Percentiles rank a stretch among this genome's conserved stretches.
These are phyloP conservation scores for Proisotoma minuta DNA, from an alignment of 2,888 invertebrate genomes.

Conservation along the genomic window DNA sequence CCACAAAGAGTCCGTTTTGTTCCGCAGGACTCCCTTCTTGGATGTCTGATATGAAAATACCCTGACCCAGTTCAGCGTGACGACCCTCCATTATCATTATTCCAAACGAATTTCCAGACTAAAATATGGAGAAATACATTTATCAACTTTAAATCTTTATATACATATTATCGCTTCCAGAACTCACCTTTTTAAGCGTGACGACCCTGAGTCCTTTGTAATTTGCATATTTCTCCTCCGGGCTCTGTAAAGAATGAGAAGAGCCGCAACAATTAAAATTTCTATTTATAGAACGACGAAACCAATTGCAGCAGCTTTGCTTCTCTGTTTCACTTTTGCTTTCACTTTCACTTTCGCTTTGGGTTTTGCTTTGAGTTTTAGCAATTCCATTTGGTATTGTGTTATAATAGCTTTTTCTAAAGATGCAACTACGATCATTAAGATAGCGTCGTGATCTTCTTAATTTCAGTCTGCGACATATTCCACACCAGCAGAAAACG, in stretches of 20 bases:
- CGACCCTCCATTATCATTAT: slow-evolving; percentile 94
- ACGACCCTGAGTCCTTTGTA: slow-evolving; percentile 76
- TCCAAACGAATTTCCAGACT: slow-evolving; percentile 73
- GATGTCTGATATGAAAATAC: slow-evolving; percentile 88
- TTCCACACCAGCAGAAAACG: no score
- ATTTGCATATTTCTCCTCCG: slow-evolving; percentile 65
- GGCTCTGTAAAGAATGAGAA: slow-evolving; percentile 55
- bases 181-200: slow-evolving; percentile 74
- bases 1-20: slow-evolving; percentile 88
- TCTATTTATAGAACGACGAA: no score
- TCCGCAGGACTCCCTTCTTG: slow-evolving; percentile 85
- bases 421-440: no score
- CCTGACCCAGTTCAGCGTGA: slow-evolving; percentile 84
- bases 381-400: no score
- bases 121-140: slow-evolving; percentile 50
- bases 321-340: no score
- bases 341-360: no score
- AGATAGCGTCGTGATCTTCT: no score
- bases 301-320: no score
- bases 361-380: no score
- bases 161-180: slow-evolving; percentile 6
- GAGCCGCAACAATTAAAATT: slow-evolving; percentile 17
- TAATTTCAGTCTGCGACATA: no score
- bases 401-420: no score
- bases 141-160: slow-evolving; percentile 13